These are phyloP conservation scores for Drosophila robusta DNA, from an alignment of 2,888 invertebrate genomes.

Conservation along the genomic window DNA sequence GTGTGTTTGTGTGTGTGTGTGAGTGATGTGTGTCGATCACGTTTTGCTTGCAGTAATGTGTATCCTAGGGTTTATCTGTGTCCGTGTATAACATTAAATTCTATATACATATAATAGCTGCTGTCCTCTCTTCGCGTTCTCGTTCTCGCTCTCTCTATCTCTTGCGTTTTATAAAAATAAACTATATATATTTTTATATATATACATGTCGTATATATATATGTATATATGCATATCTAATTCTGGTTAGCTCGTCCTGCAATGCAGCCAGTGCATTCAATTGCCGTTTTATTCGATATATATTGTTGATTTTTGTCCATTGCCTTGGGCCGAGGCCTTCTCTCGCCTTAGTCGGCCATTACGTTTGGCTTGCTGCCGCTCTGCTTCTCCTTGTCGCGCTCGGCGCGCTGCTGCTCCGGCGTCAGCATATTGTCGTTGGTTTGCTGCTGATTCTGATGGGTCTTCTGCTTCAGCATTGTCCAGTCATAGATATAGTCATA, in stretches of 20 bases:
- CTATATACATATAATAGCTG: slow-evolving; percentile 40
- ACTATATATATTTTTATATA: slow-evolving; percentile 16
- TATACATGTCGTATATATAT: background rate
- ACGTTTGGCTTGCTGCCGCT: slow-evolving; percentile 63
- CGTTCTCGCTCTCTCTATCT: background rate
- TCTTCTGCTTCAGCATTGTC: slow-evolving; percentile 99
- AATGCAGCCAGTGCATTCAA: slow-evolving; percentile 32
- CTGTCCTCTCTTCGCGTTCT: background rate
- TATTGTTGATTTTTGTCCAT: background rate
- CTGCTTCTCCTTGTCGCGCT: slow-evolving; percentile 82
- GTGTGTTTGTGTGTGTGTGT: background rate
- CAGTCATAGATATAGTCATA: slow-evolving; percentile 99
- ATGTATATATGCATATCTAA: slow-evolving; percentile 19
- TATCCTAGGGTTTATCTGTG: slow-evolving; percentile 8
- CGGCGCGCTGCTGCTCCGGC: slow-evolving; percentile 81
- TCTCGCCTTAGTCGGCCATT: slow-evolving; percentile 66
- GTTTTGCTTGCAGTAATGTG: slow-evolving; percentile 12
- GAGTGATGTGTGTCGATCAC: slow-evolving; percentile 6
- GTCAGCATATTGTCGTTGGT: slow-evolving; percentile 74
- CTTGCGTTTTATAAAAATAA: slow-evolving; percentile 40
- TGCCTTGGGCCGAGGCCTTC: background rate
- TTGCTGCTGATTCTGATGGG: slow-evolving; percentile 83
- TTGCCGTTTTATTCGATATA: slow-evolving; percentile 20
- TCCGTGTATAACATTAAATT: slow-evolving; percentile 37
- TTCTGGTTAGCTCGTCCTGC: slow-evolving; percentile 30